A percentile compares a stretch with the other conserved stretches of the same genome.
Conservation (phyloP, 2,113 vertebrate species). For the Vicugna pacos region DNA sequence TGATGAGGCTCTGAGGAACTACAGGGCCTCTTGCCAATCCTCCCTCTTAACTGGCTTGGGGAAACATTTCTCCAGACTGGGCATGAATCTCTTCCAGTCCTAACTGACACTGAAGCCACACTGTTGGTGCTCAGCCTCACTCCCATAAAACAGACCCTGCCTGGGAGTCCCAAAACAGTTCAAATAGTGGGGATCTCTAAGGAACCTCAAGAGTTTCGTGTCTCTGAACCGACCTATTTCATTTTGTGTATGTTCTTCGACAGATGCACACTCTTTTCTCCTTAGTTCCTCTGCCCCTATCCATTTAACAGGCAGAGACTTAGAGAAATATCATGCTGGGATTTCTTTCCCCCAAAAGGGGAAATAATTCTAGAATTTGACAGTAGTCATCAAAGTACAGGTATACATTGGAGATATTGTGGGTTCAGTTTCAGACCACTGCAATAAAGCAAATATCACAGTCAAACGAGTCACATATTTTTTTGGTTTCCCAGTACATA, state of each 20-base stretch:
- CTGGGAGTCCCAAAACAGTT: neutral
- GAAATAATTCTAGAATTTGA: neutral
- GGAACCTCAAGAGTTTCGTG: neutral
- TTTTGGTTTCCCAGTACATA: neutral
- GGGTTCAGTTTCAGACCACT: neutral
- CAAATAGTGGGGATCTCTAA: neutral
- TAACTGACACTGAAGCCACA: neutral
- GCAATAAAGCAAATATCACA: neutral
- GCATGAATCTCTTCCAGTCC: neutral
- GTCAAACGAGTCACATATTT: neutral
- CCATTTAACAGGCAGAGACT: neutral
- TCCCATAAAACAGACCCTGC: neutral
- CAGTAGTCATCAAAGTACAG: neutral
- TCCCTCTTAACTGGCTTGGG: neutral
- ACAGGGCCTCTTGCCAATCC: neutral
- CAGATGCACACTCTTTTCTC: neutral
- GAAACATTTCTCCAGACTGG: neutral
- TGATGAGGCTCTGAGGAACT: neutral
- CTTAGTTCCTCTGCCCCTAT: neutral
- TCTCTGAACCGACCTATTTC: neutral
- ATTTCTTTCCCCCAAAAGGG: neutral
- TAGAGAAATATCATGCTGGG: neutral
- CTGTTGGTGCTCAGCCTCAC: neutral
- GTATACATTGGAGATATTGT: neutral
- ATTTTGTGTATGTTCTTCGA: neutral